A percentile compares a stretch with the other conserved stretches of the same genome.
phyloP scores from a whole-genome alignment of 2,113 vertebrate genomes.

The Pavo muticus region DNA sequence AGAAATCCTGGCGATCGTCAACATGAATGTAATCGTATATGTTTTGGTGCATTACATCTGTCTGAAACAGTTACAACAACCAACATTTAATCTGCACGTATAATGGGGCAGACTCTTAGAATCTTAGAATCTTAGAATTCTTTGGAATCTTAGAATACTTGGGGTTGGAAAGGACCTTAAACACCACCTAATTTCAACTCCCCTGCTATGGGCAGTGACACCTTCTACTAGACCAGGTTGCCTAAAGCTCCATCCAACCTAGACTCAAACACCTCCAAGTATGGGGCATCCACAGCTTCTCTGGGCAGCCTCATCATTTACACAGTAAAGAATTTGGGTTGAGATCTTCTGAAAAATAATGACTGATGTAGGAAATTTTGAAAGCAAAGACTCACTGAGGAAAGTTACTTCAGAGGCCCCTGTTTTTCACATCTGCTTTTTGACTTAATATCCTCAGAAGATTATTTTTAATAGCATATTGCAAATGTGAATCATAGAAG shows the following conservation, averaged over 20 bases:
- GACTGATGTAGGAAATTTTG: background rate
- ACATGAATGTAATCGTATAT: constrained; percentile 97
- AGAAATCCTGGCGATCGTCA: constrained; percentile 96
- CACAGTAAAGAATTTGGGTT: background rate
- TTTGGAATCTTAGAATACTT: background rate
- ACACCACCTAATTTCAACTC: background rate
- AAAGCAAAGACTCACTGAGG: background rate
- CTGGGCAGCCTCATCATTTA: background rate
- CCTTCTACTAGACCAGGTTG: background rate
- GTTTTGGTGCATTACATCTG: constrained; percentile 97
- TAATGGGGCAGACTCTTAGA: background rate
- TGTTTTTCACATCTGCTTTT: background rate
- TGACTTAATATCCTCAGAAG: background rate
- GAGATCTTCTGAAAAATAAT: background rate
- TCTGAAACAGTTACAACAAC: constrained; percentile 79
- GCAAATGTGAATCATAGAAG: background rate
- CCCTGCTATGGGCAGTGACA: background rate
- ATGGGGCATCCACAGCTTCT: background rate
- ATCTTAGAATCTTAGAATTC: background rate
- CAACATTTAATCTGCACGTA: background rate
- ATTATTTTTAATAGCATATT: background rate
- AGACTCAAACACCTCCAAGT: background rate
- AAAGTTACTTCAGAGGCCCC: background rate
- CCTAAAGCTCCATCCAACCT: background rate
- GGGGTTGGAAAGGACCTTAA: background rate